phyloP scores from a whole-genome alignment of 2,113 vertebrate genomes.

The Trichomycterus rosablanca region DNA sequence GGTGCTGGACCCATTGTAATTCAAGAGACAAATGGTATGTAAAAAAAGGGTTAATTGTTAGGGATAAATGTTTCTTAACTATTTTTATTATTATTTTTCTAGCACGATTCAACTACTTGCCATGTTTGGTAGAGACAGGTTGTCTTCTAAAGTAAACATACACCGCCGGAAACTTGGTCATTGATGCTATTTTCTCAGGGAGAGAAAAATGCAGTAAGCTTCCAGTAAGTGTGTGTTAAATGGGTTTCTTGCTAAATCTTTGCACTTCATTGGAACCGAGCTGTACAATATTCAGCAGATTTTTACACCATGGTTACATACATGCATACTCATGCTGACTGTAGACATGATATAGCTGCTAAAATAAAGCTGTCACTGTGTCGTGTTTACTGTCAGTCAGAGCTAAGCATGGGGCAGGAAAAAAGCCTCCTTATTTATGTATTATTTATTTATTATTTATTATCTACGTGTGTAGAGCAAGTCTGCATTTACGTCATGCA shows the following conservation, averaged over 20 bases:
- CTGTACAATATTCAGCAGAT: not conserved
- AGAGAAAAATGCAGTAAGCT: not conserved
- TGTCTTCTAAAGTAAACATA: too few relatives aligned
- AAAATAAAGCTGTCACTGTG: not conserved
- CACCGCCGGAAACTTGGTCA: not conserved
- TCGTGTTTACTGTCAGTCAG: too few relatives aligned
- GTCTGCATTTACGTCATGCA: too few relatives aligned
- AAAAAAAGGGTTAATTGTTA: too few relatives aligned
- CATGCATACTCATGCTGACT: not conserved
- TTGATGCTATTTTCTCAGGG: not conserved
- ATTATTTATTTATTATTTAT: not conserved
- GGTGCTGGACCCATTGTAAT: too few relatives aligned
- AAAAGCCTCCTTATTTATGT: not conserved
- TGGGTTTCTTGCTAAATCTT: not conserved
- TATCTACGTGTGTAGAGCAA: too few relatives aligned
- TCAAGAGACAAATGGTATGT: too few relatives aligned
- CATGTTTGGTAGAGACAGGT: too few relatives aligned
- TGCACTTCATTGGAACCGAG: not conserved
- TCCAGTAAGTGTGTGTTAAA: not conserved
- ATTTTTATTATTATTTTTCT: too few relatives aligned
- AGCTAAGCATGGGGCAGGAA: not conserved
- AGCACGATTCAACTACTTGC: too few relatives aligned
- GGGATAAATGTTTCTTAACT: too few relatives aligned
- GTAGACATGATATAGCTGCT: not conserved
- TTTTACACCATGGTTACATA: not conserved